Base-by-base conservation (phyloP, 2,888 invertebrate species). In the Sesamia inferens region DNA sequence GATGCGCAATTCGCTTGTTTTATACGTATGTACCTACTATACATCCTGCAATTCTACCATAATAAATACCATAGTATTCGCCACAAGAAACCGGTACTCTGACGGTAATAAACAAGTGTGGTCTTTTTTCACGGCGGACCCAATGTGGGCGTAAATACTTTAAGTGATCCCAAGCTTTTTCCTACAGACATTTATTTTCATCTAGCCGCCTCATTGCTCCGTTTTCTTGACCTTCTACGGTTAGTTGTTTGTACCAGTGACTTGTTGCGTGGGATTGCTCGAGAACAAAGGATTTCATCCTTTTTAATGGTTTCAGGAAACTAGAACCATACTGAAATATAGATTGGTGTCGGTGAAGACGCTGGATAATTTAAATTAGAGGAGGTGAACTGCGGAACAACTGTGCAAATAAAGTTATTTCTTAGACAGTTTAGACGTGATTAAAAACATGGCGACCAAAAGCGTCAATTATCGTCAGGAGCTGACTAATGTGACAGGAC, bases 151-250 rank as follows among this genome's bases (percentile, higher is more conserved):
- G 81, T 72, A 79, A 72, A 73, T 75, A 66, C 69, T 77, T 71
- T 59, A 83, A 75, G 68, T 73, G 73, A 64, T 70, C 67, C 66
- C 47, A 70, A 76, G 78, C 78, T 80, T 84, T 84, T 78, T 65
- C 64, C 64, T 71, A 55, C 80, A 84, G 78, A 76, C 76, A 78
- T 84, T 85, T 74, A 74, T 83, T 81, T 76, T 79, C 79, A 74
- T 85, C 39, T 57, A 81, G 47, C 67, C 58, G 58, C 61, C 57
- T 74, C 68, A 55, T 71, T 48, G n/a, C 68, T 75, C 62, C 65
- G 69, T 79, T 77, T 74, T 71, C 71, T 70, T 75, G 68, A 72
- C 61, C 66, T 73, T 76, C 62, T 61, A 57, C 22, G 19, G 44
- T 51, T 44, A 64, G 66, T 71, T 58, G 65, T 79, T 69, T 81